Evolutionary conservation across 2,797 vertebrate species (phyloP), one percentile per base, ranked within the genome.

Genomic region (Sphenopsis melanotis): DNA sequence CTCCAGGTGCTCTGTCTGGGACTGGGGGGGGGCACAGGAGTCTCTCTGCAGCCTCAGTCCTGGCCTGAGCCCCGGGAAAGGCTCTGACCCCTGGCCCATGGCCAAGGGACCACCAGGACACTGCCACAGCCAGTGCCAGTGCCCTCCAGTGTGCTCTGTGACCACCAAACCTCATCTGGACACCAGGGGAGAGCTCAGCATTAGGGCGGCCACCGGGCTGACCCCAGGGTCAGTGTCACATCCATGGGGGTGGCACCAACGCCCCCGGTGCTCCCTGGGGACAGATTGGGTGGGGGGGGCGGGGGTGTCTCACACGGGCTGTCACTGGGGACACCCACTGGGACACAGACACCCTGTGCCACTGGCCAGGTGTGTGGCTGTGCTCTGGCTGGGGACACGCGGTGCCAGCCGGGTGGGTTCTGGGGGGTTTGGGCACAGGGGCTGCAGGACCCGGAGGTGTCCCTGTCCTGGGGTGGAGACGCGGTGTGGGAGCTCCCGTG

Each of bases 91-190:
- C 7, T 2, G 2, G 30, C 12, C 41, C 22, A 2, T n/a, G 60
- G 44, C 42, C 50, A 4, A 9, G 19, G 59, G n/a, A 9, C 27
- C 71, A 14, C 39, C 24, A 20, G 47, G 30, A 46, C 71, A 16
- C 12, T 8, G 37, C 7, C 44, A 26, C 29, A 11, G 29, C 32
- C 70, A 26, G 32, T 7, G 36, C 8, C 44, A 26, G 57, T 2
- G 23, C 2, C 32, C n/a, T 39, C n/a, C 52, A 6, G 0, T 0
- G 13, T 1, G 17, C 41, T 30, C 68, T 13, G 60, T 0, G 3
- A n/a, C 76, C 53, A 39, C 29, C 60, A 30, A 2, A 65, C 21
- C 68, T 26, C 60, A 24, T 39, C 53, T 5, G 60, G 30, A 15
- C 50, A 8, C 59, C 75, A n/a, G 37, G 27, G 29, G 59, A 36